A percentile compares a stretch with the other conserved stretches of the same genome.
Evolutionary conservation across 2,797 vertebrate genomes (phyloP).

Genomic region (Pantherophis vulpinus): DNA sequence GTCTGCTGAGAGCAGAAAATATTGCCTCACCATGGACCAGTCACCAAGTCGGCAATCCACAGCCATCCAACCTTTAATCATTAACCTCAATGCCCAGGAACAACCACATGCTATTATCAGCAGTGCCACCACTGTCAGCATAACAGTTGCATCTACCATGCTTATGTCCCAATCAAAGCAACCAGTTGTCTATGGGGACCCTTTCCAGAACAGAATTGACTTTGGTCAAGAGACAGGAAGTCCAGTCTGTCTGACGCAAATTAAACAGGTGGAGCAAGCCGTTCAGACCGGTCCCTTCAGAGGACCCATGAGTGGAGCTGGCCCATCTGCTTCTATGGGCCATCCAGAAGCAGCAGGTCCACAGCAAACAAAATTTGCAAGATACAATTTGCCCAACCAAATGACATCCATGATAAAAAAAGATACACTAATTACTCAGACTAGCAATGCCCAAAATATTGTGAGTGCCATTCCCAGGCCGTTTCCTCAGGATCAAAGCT

Average conservation of each 20-base stretch:
- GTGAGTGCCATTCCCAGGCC: constrained; percentile 79
- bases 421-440: constrained; percentile 85
- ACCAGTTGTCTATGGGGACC: constrained; percentile 91
- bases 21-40: constrained; percentile 87
- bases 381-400: constrained; percentile 90
- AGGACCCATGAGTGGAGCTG: constrained; percentile 62
- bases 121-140: constrained; percentile 84
- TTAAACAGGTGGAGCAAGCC: constrained; percentile 77
- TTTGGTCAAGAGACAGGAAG: constrained; percentile 90
- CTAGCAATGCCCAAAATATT: constrained; percentile 73
- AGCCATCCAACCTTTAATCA: constrained; percentile 91
- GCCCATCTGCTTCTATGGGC: constrained; percentile 73
- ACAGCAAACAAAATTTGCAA: constrained; percentile 86
- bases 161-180: constrained; percentile 90
- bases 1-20: constrained; percentile 90
- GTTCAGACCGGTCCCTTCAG: constrained; percentile 67
- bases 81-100: constrained; percentile 96
- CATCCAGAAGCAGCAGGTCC: constrained; percentile 81
- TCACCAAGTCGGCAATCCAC: constrained; percentile 85
- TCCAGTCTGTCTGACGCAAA: constrained; percentile 90
- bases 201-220: constrained; percentile 91
- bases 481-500: constrained; percentile 76
- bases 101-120: constrained; percentile 85
- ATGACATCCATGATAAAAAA: constrained; percentile 85
- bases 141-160: constrained; percentile 88